Conservation (phyloP, 2,888 invertebrate genomes). For the Cynaeus angustus region DNA sequence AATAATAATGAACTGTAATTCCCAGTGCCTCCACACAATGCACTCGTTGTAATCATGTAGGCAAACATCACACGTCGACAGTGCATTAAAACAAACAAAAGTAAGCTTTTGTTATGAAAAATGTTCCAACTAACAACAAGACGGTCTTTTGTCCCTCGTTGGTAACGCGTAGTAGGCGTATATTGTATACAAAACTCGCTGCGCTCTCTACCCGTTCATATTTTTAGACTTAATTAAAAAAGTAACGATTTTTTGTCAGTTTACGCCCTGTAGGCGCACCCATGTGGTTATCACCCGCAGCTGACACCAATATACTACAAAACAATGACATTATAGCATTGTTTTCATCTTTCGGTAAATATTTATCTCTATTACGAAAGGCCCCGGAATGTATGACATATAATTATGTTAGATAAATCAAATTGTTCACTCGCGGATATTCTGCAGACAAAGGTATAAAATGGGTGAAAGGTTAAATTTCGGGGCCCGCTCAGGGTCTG, state of each 20-base stretch:
- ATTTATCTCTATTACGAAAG: neutral
- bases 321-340: slow-evolving; percentile 4
- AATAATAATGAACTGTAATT: slow-evolving; percentile 38
- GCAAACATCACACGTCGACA: slow-evolving; percentile 19
- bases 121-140: neutral
- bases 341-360: slow-evolving; percentile 21
- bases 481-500: slow-evolving; percentile 42
- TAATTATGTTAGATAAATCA: slow-evolving; percentile 1
- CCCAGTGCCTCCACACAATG: slow-evolving; percentile 29
- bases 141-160: neutral
- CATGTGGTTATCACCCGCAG: slow-evolving; percentile 11
- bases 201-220: neutral
- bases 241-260: neutral
- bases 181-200: neutral
- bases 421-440: neutral
- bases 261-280: slow-evolving; percentile 5
- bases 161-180: slow-evolving; percentile 2
- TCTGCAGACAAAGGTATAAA: slow-evolving; percentile 9
- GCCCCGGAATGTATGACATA: neutral
- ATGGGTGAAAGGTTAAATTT: slow-evolving; percentile 39
- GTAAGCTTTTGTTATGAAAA: slow-evolving; percentile 16
- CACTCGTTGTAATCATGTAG: slow-evolving; percentile 30
- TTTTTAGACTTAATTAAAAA: neutral
- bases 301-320: slow-evolving; percentile 6
- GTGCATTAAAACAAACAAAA: slow-evolving; percentile 18